Percentiles rank a stretch among this genome's conserved stretches.
These are phyloP conservation scores for Gambusia yucatana DNA, from an alignment of 2,797 vertebrate species.

Conservation along the genomic window DNA sequence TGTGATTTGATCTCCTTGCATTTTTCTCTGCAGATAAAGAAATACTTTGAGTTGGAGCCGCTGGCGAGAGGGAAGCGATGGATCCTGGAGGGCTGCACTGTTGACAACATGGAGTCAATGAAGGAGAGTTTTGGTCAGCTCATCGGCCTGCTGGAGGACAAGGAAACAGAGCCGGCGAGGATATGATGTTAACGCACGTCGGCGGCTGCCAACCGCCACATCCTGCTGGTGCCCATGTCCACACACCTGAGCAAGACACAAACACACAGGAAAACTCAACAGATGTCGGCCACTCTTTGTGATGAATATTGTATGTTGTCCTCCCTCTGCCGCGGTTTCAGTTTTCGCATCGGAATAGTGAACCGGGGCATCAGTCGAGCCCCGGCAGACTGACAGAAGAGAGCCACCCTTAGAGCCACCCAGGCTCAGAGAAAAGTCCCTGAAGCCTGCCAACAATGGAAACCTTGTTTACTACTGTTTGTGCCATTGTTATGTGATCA, in stretches of 20 bases:
- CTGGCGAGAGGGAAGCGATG: conserved; percentile 94
- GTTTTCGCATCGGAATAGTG: conserved; percentile 36
- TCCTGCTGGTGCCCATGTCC: conserved; percentile 44
- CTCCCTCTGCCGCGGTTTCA: conserved; percentile 32
- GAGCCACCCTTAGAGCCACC: conserved; percentile 22
- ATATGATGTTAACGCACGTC: conserved; percentile 84
- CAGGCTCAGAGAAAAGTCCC: conserved; percentile 18
- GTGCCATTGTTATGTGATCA: conserved; percentile 55
- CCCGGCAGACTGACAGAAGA: conserved; percentile 32
- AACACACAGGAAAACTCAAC: conserved; percentile 32
- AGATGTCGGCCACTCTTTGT: conserved; percentile 48
- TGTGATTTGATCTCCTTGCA: conserved; percentile 14
- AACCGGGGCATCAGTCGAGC: conserved; percentile 26
- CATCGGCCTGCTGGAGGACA: conserved; percentile 93
- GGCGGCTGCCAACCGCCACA: conserved; percentile 30
- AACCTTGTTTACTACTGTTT: conserved; percentile 61
- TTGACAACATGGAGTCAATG: conserved; percentile 89
- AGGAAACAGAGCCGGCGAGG: conserved; percentile 88
- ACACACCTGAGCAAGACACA: conserved; percentile 27
- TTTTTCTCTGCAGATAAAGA: conserved; percentile 87
- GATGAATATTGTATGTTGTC: conserved; percentile 50
- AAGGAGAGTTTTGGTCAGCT: conserved; percentile 93
- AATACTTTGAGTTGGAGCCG: conserved; percentile 97
- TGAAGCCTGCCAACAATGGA: conserved; percentile 54
- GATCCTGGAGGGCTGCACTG: conserved; percentile 92